These are phyloP conservation scores for Chrysopilus asiliformis DNA, from an alignment of 2,888 invertebrate species.

Conservation along the genomic window DNA sequence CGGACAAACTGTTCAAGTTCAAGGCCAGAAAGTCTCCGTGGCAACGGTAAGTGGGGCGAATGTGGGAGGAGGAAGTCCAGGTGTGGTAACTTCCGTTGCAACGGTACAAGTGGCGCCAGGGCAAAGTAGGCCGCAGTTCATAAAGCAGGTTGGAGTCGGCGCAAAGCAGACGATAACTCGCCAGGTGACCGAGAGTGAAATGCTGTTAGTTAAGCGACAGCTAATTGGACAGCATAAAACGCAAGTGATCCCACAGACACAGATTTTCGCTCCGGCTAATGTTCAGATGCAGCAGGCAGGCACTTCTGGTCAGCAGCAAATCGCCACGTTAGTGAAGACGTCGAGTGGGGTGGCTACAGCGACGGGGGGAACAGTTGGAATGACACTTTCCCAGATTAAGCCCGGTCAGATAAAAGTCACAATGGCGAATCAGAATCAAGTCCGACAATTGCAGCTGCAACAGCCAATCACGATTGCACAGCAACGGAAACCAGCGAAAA, in stretches of 20 bases:
- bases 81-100: conserved; percentile 33
- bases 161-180: conserved; percentile 38
- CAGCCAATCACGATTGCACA: conserved; percentile 41
- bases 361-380: conserved; percentile 27
- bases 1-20: conserved; percentile 28
- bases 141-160: conserved; percentile 29
- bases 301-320: conserved; percentile 27
- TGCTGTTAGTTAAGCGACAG: conserved; percentile 45
- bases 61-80: conserved; percentile 21
- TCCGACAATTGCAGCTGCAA: conserved; percentile 50
- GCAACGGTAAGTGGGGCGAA: conserved; percentile 27
- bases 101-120: conserved; percentile 39
- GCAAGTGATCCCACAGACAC: conserved; percentile 38
- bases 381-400: conserved; percentile 34
- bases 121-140: conserved; percentile 32
- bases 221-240: conserved; percentile 32
- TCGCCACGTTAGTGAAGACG: conserved; percentile 32
- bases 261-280: conserved; percentile 45
- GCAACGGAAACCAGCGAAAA: conserved; percentile 47
- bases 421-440: conserved; percentile 47
- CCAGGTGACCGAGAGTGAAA: conserved; percentile 44
- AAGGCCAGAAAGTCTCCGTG: conserved; percentile 34
- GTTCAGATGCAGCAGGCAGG: conserved; percentile 31
- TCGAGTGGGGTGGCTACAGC: conserved; percentile 34
- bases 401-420: conserved; percentile 39